Conservation (phyloP, 2,113 vertebrate genomes). For the Microcebus jonahi region DNA sequence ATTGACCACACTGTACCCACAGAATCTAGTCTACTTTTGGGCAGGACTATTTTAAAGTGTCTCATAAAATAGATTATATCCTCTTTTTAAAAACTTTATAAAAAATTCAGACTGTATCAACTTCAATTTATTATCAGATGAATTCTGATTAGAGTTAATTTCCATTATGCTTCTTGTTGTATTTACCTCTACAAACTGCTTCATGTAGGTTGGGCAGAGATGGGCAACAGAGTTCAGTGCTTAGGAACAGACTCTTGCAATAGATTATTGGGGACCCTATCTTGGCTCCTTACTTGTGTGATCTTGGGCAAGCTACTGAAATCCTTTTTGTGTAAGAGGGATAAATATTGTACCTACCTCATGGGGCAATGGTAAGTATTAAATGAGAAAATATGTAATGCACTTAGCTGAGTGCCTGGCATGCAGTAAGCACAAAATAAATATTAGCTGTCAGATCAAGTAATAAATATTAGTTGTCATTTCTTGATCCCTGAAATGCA, state of each 20-base stretch:
- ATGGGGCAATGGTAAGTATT: neutral
- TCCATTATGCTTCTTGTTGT: neutral
- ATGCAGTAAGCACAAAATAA: neutral
- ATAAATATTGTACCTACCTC: neutral
- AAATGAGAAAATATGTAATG: neutral
- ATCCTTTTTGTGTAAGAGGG: neutral
- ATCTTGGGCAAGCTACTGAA: neutral
- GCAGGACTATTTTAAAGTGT: neutral
- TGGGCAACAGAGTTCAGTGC: neutral
- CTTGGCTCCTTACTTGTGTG: neutral
- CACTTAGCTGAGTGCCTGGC: neutral
- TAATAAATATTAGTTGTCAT: neutral
- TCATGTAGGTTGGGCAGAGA: neutral
- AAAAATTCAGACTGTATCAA: neutral
- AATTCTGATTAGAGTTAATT: neutral
- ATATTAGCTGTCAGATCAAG: neutral
- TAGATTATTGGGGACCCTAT: neutral
- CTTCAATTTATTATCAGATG: neutral
- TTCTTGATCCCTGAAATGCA: neutral
- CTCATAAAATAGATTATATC: neutral
- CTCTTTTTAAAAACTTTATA: neutral
- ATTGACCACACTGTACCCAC: neutral
- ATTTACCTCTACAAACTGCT: neutral
- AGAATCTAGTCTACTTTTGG: neutral
- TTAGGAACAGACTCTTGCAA: neutral